Evolutionary conservation across 2,113 vertebrate species (phyloP).

Genomic region (Periophthalmus modestus): DNA sequence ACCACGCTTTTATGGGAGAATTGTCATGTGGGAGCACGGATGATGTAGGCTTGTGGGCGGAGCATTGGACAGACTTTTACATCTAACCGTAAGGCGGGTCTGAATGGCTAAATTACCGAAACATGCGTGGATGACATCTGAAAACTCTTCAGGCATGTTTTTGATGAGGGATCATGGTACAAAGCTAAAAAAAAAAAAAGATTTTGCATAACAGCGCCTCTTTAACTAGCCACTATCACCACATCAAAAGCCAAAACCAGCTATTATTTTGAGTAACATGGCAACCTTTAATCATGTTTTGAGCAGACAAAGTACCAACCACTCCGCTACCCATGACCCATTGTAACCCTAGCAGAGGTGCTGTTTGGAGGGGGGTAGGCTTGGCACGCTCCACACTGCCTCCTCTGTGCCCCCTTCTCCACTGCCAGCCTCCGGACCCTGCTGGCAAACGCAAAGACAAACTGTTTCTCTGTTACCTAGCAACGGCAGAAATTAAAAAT

Average conservation of each 20-base stretch:
- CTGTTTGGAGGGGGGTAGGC: slow-evolving; percentile 37
- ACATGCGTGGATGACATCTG: too few relatives aligned
- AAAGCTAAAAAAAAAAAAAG: too few relatives aligned
- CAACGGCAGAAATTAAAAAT: slow-evolving; percentile 54
- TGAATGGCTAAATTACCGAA: too few relatives aligned
- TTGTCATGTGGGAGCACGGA: too few relatives aligned
- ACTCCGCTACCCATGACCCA: slow-evolving; percentile 17
- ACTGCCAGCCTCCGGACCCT: slow-evolving; percentile 57
- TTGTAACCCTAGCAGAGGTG: slow-evolving; percentile 23
- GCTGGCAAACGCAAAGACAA: slow-evolving; percentile 43
- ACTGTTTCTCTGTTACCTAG: slow-evolving; percentile 72
- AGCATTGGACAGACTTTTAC: too few relatives aligned
- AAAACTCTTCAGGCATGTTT: too few relatives aligned
- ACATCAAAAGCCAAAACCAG: slow-evolving; percentile 1
- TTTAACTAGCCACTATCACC: neutral
- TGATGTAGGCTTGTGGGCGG: too few relatives aligned
- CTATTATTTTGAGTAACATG: neutral
- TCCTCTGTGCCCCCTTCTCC: slow-evolving; percentile 61
- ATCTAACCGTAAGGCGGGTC: too few relatives aligned
- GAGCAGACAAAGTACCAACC: neutral
- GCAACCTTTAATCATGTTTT: slow-evolving; percentile 1
- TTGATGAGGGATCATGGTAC: too few relatives aligned
- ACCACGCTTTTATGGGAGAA: too few relatives aligned
- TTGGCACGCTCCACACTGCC: slow-evolving; percentile 61
- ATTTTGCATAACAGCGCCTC: too few relatives aligned